Conservation (phyloP, 2,888 invertebrate genomes). For the Arrhopalites spinosus region DNA sequence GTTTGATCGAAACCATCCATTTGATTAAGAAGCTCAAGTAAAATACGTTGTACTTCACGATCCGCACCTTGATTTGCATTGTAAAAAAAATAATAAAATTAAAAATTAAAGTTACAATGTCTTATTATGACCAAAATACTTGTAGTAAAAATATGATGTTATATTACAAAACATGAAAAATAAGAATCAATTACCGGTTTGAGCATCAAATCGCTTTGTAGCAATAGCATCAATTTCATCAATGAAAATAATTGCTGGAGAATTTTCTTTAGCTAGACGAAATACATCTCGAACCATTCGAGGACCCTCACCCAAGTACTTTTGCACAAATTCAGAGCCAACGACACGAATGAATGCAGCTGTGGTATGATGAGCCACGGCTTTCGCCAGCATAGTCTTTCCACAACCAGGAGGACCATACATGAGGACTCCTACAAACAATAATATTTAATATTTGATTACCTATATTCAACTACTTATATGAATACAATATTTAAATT, state of each 20-base stretch:
- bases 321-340: slow-evolving; percentile 99
- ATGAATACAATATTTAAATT: too few species aligned
- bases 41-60: slow-evolving; percentile 96
- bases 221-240: slow-evolving; percentile 99
- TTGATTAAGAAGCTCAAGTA: slow-evolving; percentile 95
- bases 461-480: too few species aligned
- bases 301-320: slow-evolving; percentile 98
- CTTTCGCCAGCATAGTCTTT: slow-evolving; percentile 99
- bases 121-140: too few species aligned
- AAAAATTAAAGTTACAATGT: too few species aligned
- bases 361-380: slow-evolving; percentile 97
- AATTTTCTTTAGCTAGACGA: slow-evolving; percentile 97
- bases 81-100: too few species aligned
- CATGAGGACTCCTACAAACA: slow-evolving; percentile 93
- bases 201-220: slow-evolving; percentile 97
- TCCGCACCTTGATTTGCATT: slow-evolving; percentile 80
- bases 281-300: slow-evolving; percentile 99
- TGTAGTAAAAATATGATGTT: too few species aligned
- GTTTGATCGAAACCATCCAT: slow-evolving; percentile 99
- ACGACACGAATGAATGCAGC: slow-evolving; percentile 99
- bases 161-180: too few species aligned
- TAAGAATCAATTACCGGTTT: slow-evolving; percentile 70
- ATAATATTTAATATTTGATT: too few species aligned
- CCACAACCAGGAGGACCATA: slow-evolving; percentile 99
- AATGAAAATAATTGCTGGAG: slow-evolving; percentile 99